A percentile compares a stretch with the other conserved stretches of the same genome.
Conservation (phyloP, 2,113 vertebrate species). For the Phaetusa simplex region DNA sequence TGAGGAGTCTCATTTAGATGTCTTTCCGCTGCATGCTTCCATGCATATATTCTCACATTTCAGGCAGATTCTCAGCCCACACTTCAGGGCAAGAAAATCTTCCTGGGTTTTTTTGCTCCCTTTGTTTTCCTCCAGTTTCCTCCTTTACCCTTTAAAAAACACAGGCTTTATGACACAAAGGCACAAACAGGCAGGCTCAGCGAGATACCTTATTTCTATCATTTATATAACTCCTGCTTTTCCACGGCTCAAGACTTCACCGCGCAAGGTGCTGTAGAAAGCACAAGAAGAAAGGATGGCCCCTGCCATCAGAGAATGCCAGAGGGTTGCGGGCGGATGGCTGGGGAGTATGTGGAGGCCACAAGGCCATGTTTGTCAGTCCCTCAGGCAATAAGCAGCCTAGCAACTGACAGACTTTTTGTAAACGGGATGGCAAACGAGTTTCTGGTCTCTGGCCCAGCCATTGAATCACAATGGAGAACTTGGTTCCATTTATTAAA, state of each 20-base stretch:
- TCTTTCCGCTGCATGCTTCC: not conserved
- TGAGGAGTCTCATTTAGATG: not conserved
- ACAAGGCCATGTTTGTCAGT: not conserved
- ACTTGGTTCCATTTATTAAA: not conserved
- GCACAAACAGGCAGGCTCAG: not conserved
- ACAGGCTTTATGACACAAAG: not conserved
- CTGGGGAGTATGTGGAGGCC: not conserved
- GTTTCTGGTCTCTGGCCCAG: not conserved
- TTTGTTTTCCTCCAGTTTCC: not conserved
- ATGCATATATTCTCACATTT: not conserved
- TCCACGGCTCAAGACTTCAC: not conserved
- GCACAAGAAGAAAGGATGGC: not conserved
- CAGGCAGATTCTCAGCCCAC: not conserved
- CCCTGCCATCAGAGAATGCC: not conserved
- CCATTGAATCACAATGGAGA: not conserved
- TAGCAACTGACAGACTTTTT: not conserved
- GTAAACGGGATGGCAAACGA: not conserved
- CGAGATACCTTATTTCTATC: not conserved
- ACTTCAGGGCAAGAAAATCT: not conserved
- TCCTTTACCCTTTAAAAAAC: not conserved
- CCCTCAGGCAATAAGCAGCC: not conserved
- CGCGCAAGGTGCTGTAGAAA: fast-evolving
- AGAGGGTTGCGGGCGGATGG: not conserved
- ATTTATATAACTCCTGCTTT: not conserved
- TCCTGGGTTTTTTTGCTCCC: not conserved